These are phyloP conservation scores for Hemitrygon akajei DNA, from an alignment of 2,797 vertebrate species.

Conservation along the genomic window DNA sequence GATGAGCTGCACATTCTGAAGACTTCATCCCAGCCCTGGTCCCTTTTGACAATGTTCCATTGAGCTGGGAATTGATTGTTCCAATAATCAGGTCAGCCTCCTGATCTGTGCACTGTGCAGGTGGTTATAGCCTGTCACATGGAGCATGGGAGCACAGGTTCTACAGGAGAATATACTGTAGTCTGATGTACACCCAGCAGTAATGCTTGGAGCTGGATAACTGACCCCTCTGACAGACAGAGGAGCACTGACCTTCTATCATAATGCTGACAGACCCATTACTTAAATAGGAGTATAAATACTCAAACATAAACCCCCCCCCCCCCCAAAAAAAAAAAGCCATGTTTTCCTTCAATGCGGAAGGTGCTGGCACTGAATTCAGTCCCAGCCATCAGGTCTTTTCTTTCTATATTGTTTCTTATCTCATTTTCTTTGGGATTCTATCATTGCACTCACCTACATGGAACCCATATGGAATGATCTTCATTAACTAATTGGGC, in stretches of 20 bases:
- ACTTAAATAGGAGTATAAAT: neutral
- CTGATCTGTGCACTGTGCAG: neutral
- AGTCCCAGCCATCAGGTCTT: neutral
- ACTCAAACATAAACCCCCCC: neutral
- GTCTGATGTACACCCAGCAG: too few relatives aligned
- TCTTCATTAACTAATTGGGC: too few relatives aligned
- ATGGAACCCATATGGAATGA: too few relatives aligned
- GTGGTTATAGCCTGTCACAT: neutral
- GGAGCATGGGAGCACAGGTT: neutral
- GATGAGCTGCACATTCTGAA: conserved; percentile 9
- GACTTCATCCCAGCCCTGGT: neutral
- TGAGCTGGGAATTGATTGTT: conserved; percentile 9
- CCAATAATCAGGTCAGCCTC: neutral
- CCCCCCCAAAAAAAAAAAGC: neutral
- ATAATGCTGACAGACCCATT: neutral
- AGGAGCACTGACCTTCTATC: neutral
- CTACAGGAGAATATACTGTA: neutral
- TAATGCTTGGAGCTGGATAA: neutral
- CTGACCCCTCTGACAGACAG: neutral
- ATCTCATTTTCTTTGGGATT: neutral
- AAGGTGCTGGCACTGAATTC: neutral
- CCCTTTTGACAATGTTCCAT: neutral
- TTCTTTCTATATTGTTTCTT: neutral
- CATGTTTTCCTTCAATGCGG: neutral
- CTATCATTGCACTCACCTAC: neutral